Conservation (phyloP, 1,140 invertebrate species). For the Ceratina calcarata region DNA sequence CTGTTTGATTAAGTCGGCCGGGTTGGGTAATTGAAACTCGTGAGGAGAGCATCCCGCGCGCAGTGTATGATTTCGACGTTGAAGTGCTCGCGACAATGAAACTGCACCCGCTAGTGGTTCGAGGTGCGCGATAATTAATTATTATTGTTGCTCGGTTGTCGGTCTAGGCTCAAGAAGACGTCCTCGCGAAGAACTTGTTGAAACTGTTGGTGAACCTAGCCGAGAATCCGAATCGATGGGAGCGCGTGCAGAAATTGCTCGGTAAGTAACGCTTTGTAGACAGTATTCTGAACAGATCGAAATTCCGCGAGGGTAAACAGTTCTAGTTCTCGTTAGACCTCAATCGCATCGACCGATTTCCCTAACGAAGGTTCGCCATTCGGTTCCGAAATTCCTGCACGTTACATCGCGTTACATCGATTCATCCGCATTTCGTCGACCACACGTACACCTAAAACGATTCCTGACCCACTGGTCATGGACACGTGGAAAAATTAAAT, state of each 20-base stretch:
- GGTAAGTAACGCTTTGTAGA: constrained; percentile 61
- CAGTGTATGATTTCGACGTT: too few species aligned
- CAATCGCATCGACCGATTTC: neutral
- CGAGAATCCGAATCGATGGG: constrained; percentile 67
- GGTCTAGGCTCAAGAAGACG: constrained; percentile 63
- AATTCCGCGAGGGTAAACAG: neutral
- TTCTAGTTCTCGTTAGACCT: neutral
- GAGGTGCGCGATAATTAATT: neutral
- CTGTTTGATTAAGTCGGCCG: neutral
- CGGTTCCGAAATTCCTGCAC: neutral
- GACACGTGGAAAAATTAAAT: too few species aligned
- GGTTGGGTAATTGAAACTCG: neutral
- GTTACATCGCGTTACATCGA: too few species aligned
- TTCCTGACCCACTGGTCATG: too few species aligned
- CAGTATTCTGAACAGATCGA: too few species aligned
- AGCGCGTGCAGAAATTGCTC: constrained; percentile 68
- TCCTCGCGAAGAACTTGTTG: constrained; percentile 67
- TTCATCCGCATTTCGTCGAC: too few species aligned
- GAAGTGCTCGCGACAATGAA: too few species aligned
- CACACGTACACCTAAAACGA: too few species aligned
- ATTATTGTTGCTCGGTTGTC: neutral
- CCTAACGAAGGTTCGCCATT: neutral
- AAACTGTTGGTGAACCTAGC: constrained; percentile 67
- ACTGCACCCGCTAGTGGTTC: neutral
- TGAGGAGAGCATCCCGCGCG: too few species aligned